Base-by-base conservation (phyloP, 1,140 invertebrate genomes). In the Trichonephila clavipes region DNA sequence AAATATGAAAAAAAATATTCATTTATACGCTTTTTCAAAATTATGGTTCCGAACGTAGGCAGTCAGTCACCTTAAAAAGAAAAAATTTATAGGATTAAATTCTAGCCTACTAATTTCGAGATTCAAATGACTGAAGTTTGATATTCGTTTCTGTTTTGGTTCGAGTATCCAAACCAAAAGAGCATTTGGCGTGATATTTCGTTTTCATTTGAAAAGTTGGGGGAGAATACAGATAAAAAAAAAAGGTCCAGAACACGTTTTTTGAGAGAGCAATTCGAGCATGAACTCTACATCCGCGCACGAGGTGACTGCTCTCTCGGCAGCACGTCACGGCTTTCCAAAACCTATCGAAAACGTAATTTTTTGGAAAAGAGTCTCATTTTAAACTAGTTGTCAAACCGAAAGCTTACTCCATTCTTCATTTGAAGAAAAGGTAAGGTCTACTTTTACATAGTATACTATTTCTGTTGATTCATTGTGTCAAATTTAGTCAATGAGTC, bases 261-360 rank as follows among this genome's bases (percentile, higher is more conserved):
- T 82, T 51, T 90, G 72, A 58, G 77, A 82, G 89, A 81, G 40
- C 77, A 90, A 90, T 90, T 90, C 89, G 89, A 90, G 89, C 89
- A 90, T 90, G 89, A 90, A 90, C 59, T 90, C 77, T 58, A 82
- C 72, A 77, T 62, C 89, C 77, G 69, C 89, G n/a, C 64, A 19
- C 5, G 58, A 90, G 89, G 89, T 90, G 89, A 90, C 72, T 90
- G 89, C 44, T 90, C 89, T 82, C 34, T 62, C 89, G 89, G 44
- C 61, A 24, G 89, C 62, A n/a, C 19, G 69, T 90, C 89, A 72
- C 69, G 66, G 88, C 28, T 28, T 58, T 64, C 61, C 14, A 44
- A 62, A 87, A 87, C 14, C 24, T 59, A 77, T 10, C 58, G 58
- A 87, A 66, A 64, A 44, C 44, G 18, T 0, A 19, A 40, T 24